Evolutionary conservation across 2,797 vertebrate species (phyloP), one percentile per base, ranked within the genome.

Genomic region (Sebastes elongatus): DNA sequence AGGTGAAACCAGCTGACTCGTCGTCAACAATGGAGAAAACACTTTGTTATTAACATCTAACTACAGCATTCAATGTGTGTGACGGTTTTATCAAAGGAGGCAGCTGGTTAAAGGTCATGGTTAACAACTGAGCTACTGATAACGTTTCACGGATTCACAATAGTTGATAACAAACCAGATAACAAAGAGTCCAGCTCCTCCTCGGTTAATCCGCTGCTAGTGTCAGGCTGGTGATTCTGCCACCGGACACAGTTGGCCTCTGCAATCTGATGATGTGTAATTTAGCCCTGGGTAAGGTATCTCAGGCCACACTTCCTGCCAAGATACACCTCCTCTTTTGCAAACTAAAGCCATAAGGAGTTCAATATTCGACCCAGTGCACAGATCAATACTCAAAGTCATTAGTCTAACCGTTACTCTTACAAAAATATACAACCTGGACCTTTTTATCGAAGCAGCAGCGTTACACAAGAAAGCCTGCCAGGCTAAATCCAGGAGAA

Each of bases 241-340:
- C 42, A 86, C 83, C 89, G 90, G 90, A 92, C 25, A 85, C 76
- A n/a, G 87, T 90, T 94, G 87, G 86, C 79, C 2, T 63, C 14
- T 38, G n/a, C 42, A 7, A 16, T 7, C 42, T 18, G 1, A 30
- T 0, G 10, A 2, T 10, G 1, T 4, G 4, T 0, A 2, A 4
- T 27, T n/a, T 3, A 16, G 0, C 70, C 86, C 80, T 6, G 28
- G 5, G 23, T 0, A 1, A 0, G 0, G 16, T 7, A n/a, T 84
- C 0, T 14, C 74, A 87, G 88, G 84, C 25, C 25, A 16, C 49
- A 71, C 55, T 22, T 86, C 38, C 66, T 6, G 66, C 30, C 23
- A 52, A 14, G 4, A 22, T 10, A 66, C 2, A 1, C 4, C 2
- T 20, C 1, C 2, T 27, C 2, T 64, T 7, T 69, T 28, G 0